Base-by-base conservation (phyloP, 2,113 vertebrate species). In the Parus major region DNA sequence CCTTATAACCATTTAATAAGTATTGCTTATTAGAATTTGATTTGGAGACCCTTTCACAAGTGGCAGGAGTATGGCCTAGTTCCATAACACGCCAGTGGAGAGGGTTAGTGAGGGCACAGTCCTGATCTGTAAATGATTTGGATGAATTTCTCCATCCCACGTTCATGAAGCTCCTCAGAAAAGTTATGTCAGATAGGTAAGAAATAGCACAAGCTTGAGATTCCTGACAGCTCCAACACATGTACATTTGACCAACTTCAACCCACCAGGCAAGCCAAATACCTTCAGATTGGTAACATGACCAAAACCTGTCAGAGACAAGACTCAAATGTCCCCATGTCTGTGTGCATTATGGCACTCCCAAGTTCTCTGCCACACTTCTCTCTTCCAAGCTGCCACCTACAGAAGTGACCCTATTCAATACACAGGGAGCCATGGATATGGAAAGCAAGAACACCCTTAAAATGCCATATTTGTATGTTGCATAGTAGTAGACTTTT, bases 351-450 rank as follows among this genome's bases (percentile, higher is more conserved):
- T 35, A 24, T 3, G 23, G 41, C 18, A 41, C n/a, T 72, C 31
- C 11, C 22, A 49, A n/a, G 20, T 5, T 70, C 64, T 3, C 1
- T 31, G 41, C 9, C 53, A 60, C 0, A 0, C 12, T 84, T 33
- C 33, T 21, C 15, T 55, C 59, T 72, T 46, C 46, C 61, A 29
- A 55, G 36, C 10, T 60, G 36, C 68, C n/a, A 36, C 47, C 46
- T 65, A 65, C 3, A 88, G 49, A 80, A 76, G 46, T 4, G 2
- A 88, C 53, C 17, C 15, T 21, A 14, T 18, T 55, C 27, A 25
- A 53, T 11, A 44, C 8, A 42, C 11, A 68, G 41, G 21, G 87
- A 71, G 5, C 17, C 4, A 0, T 46, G 31, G 11, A 56, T 41
- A 69, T 14, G 55, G 49, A 72, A 90, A 79, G n/a, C 31, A 86